Evolutionary conservation across 2,797 vertebrate species (phyloP), one percentile per base, ranked within the genome.

Genomic region (Sebastes diaconus): DNA sequence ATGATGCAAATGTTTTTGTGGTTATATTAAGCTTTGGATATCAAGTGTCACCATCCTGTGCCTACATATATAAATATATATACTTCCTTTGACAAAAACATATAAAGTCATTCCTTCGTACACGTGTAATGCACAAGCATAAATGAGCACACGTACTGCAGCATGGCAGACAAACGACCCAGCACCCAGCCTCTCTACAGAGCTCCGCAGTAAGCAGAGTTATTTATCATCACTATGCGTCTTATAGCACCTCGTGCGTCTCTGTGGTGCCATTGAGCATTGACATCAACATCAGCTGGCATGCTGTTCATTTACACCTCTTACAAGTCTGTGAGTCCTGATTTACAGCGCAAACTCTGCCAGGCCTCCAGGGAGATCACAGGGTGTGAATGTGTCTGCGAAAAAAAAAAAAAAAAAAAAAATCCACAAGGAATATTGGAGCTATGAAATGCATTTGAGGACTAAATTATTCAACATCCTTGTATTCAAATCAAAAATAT

Each of bases 251-350:
- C 76, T 60, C 12, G 72, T 50, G 69, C 57, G 86, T 90, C 87
- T 90, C 88, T 50, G 72, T 9, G 70, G 92, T 81, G 84, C 85
- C 89, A 77, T 81, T 64, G 87, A 84, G 88, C 79, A 65, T 42
- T 73, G 90, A 87, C 86, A 85, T 89, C 88, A 88, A 83, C 91
- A 84, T 93, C 85, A 89, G 91, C 92, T 88, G 88, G 85, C 89
- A 84, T 87, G 89, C 84, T 90, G 88, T 93, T 96, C 94, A 95
- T 96, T 96, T 95, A 90, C 95, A 95, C 95, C 92, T 94, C 89
- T 84, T 73, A 76, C 88, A 86, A 81, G 89, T 87, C 90, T 86
- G 89, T 55, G 87, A 92, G 79, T 80, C 84, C 86, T 86, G 91
- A 94, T 93, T 93, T 93, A 90, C 87, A 86, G 87, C 81, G 20